Base-by-base conservation (phyloP, 2,113 vertebrate genomes). In the Furnarius figulus region DNA sequence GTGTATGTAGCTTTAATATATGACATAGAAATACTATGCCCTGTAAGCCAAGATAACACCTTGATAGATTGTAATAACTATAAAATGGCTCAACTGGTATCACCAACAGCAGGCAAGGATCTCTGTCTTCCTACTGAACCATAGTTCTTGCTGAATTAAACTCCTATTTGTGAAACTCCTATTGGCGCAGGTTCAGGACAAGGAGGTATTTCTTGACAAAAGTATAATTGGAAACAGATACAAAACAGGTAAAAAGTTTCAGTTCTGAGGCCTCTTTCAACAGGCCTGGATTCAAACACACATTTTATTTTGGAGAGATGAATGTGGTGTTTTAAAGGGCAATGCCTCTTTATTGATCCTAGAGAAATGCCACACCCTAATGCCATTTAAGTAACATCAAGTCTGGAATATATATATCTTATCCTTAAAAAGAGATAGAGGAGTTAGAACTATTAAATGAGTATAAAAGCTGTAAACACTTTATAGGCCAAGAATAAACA, bases 391-490 rank as follows among this genome's bases (percentile, higher is more conserved):
- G 39, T 44, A 78, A 75, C 22, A 76, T 55, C 91, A 59, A 61
- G 55, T 83, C 92, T 95, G 80, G 63, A 76, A 75, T 83, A 15
- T 8, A 37, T 46, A 53, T 56, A 14, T 78, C 81, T 55, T 70
- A 44, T 61, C 59, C 35, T 92, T 78, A 62, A 66, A 95, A 91
- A n/a, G 8, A 79, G 40, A 79, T 14, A 62, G 8, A 52, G 19
- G 37, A 9, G 6, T 90, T 86, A 77, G 53, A 72, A 53, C 16
- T 35, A 81, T 40, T 58, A 84, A 61, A 58, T 22, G 10, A 35
- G 30, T 35, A 53, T 21, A 76, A 66, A 96, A 91, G 24, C 65
- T 75, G 16, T 62, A 95, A 94, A 93, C 63, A 84, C 85, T 91
- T 97, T 63, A 59, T 62, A 82, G 39, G 31, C 76, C 31, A 86